Conservation (phyloP, 2,888 invertebrate genomes). For the Ashinkailepas kermadecensis region DNA sequence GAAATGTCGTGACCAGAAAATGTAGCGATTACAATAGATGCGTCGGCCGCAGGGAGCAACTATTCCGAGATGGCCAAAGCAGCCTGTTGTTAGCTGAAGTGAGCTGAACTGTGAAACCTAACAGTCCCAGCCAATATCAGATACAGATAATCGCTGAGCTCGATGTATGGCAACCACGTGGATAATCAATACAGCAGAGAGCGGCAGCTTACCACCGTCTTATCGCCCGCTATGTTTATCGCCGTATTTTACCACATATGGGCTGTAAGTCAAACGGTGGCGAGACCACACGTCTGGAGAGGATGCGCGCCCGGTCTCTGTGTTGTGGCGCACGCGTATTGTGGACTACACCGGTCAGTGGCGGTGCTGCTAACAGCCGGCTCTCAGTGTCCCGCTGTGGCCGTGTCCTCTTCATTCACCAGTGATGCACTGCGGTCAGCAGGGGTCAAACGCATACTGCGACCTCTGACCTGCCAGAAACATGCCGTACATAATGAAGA, state of each 20-base stretch:
- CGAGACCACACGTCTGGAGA: no score
- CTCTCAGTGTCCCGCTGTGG: background rate
- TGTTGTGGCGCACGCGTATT: background rate
- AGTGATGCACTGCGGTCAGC: background rate
- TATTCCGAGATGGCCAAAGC: background rate
- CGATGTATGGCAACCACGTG: background rate
- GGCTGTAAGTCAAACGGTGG: background rate
- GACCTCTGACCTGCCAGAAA: background rate
- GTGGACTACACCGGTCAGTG: background rate
- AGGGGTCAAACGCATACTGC: background rate
- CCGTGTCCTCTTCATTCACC: background rate
- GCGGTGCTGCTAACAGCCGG: background rate
- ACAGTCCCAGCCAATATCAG: background rate
- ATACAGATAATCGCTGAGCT: background rate
- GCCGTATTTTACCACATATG: background rate
- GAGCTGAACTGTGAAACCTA: background rate
- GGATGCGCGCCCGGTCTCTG: no score
- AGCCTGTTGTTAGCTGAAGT: background rate
- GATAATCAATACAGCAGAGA: background rate
- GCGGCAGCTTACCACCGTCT: background rate
- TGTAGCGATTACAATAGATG: background rate
- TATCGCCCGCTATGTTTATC: background rate
- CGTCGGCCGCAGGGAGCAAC: background rate
- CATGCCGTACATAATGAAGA: background rate
- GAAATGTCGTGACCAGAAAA: background rate